These are phyloP conservation scores for Eilema sororculum DNA, from an alignment of 2,888 invertebrate species.

Conservation along the genomic window DNA sequence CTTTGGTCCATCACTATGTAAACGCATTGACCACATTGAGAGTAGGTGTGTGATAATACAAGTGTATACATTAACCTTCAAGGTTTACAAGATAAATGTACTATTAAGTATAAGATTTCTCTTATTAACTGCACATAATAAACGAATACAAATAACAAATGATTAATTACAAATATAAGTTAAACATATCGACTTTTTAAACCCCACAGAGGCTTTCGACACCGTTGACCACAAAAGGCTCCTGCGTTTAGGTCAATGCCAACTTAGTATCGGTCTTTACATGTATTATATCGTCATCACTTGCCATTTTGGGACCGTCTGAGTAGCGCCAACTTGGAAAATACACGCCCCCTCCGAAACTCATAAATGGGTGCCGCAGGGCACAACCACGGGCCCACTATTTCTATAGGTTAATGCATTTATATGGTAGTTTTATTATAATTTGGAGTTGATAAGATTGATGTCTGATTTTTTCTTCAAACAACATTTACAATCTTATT, in stretches of 20 bases:
- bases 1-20: slow-evolving; percentile 12
- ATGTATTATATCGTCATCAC: slow-evolving; percentile 69
- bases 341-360: slow-evolving; percentile 66
- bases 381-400: slow-evolving; percentile 65
- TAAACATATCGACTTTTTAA: slow-evolving; percentile 48
- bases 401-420: slow-evolving; percentile 31
- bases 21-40: slow-evolving; percentile 3
- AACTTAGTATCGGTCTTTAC: slow-evolving; percentile 62
- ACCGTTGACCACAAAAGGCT: slow-evolving; percentile 71
- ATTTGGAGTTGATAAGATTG: slow-evolving; percentile 6
- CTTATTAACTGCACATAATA: not conserved
- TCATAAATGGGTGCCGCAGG: slow-evolving; percentile 72
- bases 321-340: slow-evolving; percentile 66
- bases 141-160: slow-evolving; percentile 30
- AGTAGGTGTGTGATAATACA: slow-evolving; percentile 1
- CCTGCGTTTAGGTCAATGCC: slow-evolving; percentile 76
- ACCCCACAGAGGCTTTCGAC: slow-evolving; percentile 68
- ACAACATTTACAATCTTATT: no score
- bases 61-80: slow-evolving; percentile 2
- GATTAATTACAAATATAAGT: slow-evolving; percentile 31
- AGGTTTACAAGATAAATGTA: slow-evolving; percentile 11
- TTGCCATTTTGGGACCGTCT: slow-evolving; percentile 74
- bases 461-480: not conserved
- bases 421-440: slow-evolving; percentile 21
- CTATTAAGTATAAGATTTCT: not conserved